A percentile compares a stretch with the other conserved stretches of the same genome.
phyloP scores from a whole-genome alignment of 2,113 vertebrate species.

The Gymnobelideus leadbeateri region DNA sequence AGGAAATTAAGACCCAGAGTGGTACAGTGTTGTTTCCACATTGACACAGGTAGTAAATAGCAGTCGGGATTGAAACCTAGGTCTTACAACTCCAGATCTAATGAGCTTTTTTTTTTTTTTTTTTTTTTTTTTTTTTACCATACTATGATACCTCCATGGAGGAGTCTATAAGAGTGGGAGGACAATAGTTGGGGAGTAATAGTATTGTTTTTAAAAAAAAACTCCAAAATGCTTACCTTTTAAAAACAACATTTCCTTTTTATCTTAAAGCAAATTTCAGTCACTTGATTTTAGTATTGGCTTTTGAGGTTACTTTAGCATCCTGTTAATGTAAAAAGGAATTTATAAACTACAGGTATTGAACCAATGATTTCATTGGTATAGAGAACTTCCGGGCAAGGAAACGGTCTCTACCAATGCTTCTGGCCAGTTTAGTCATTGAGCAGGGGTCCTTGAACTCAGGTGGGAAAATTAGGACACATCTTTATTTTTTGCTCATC shows the following conservation, averaged over 20 bases:
- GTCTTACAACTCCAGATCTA: not conserved
- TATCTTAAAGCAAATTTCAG: not conserved
- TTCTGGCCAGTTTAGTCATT: not conserved
- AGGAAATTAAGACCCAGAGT: slow-evolving; percentile 13
- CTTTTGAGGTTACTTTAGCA: slow-evolving; percentile 40
- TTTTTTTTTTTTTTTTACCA: too few species aligned
- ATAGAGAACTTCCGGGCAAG: not conserved
- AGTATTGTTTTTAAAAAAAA: not conserved
- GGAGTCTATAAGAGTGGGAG: not conserved
- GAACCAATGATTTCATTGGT: too few species aligned
- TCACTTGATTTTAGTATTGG: not conserved
- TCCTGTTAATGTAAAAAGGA: not conserved
- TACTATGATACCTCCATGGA: not conserved
- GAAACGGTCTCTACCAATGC: not conserved
- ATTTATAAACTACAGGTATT: not conserved
- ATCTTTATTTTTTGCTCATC: not conserved
- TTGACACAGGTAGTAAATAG: not conserved
- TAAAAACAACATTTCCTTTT: not conserved
- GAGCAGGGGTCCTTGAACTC: not conserved
- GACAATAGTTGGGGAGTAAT: not conserved
- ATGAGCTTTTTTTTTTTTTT: not conserved
- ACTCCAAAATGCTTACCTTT: not conserved
- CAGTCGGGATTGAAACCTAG: not conserved
- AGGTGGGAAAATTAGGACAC: not conserved
- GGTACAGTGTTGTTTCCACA: not conserved